Base-by-base conservation (phyloP, 2,888 invertebrate species). In the Chaetogeoica ovagalla region DNA sequence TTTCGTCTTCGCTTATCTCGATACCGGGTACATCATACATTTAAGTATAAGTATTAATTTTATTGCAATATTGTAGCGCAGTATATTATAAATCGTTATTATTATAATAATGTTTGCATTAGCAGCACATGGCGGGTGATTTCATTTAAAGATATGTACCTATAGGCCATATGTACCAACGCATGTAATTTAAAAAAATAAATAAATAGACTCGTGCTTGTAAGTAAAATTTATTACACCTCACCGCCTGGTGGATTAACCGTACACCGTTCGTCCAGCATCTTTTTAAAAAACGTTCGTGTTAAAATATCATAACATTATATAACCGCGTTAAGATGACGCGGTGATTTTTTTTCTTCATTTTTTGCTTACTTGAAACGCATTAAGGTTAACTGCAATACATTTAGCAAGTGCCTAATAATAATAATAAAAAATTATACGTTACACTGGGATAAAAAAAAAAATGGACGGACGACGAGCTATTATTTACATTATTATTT, bases 361-460 rank as follows among this genome's bases (percentile, higher is more conserved):
- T 60, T 23, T 57, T 66, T 57, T 57, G 60, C n/a, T 60, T 52
- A 77, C 48, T 69, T 57, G 30, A 77, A 77, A 69, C 75, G 21
- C 76, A 77, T 77, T 77, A 77, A 77, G 60, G 68, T 77, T 77
- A 69, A 77, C 15, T 52, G 17, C 60, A 52, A 6, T 48, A 48
- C 48, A 48, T 48, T 48, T 43, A 37, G 76, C 23, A 13, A 7
- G 39, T 19, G 21, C 43, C 48, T 21, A 57, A 37, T 74, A 39
- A 4, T n/a, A n/a, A n/a, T n/a, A n/a, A n/a, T n/a, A n/a, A 30
- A 52, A 21, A 57, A n/a, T 65, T 52, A 55, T 39, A 73, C 55
- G 55, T 57, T 74, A 39, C 39, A 55, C 39, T 17, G 4, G 23
- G 17, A 30, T 30, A n/a, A 37, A n/a, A n/a, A n/a, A n/a, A n/a